Conservation (phyloP, 2,113 vertebrate genomes). For the Varanus salvator region DNA sequence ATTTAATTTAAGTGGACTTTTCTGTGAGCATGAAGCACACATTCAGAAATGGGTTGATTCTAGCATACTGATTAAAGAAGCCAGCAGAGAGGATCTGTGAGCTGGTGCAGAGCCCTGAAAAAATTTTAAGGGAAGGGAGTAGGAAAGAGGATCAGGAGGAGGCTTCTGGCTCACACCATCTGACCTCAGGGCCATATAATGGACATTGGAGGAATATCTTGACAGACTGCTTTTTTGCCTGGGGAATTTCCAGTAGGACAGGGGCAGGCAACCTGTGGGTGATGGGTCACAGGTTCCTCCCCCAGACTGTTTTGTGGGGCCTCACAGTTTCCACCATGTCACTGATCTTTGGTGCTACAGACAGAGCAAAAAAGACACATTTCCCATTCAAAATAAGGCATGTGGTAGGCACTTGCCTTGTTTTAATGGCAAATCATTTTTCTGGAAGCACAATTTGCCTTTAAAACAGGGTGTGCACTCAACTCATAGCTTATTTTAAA, state of each 20-base stretch:
- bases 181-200: neutral
- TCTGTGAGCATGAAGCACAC: slow-evolving; percentile 38
- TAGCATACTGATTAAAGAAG: neutral
- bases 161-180: neutral
- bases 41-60: neutral
- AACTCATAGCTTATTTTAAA: no score
- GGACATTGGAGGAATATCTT: neutral
- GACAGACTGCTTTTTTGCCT: neutral
- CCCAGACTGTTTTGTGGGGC: no score
- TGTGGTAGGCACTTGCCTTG: no score
- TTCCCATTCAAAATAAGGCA: no score
- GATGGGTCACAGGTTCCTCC: no score
- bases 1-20: slow-evolving; percentile 62
- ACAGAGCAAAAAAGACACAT: no score
- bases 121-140: neutral
- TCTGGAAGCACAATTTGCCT: no score
- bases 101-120: neutral
- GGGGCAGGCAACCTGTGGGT: no score
- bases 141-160: neutral
- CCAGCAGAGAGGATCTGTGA: accelerated
- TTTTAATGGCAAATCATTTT: no score
- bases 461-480: no score
- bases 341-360: no score
- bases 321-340: no score
- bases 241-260: neutral